A percentile compares a stretch with the other conserved stretches of the same genome.
These are phyloP conservation scores for Otus sunia DNA, from an alignment of 2,113 vertebrate genomes.

Conservation along the genomic window DNA sequence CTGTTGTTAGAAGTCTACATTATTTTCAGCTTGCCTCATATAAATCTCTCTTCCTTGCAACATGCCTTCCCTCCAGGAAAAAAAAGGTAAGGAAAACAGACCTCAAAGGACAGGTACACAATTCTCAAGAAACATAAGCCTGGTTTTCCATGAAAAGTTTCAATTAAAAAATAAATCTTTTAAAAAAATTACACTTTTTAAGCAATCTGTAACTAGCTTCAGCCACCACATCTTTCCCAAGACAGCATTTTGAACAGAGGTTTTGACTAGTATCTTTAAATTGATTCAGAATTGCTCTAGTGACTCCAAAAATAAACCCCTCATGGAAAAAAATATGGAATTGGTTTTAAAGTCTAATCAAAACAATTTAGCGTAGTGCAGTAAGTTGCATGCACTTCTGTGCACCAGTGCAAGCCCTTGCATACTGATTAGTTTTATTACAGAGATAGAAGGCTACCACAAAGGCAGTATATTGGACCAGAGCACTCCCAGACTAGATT, in stretches of 20 bases:
- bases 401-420: background rate
- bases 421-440: background rate
- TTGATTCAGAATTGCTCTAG: background rate
- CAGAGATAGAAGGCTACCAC: background rate
- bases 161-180: background rate
- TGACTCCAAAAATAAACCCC: background rate
- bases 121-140: background rate
- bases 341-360: background rate
- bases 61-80: background rate
- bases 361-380: background rate
- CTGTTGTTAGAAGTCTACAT: background rate
- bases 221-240: background rate
- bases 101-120: background rate
- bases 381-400: background rate
- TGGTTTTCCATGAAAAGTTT: background rate
- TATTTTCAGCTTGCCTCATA: background rate
- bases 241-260: background rate
- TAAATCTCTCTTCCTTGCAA: background rate
- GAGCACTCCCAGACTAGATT: background rate
- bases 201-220: background rate
- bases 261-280: background rate
- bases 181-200: background rate
- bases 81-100: background rate
- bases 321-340: background rate
- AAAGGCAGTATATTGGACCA: background rate